These are phyloP conservation scores for Anadara kagoshimensis DNA, from an alignment of 1,140 invertebrate species.

Conservation along the genomic window DNA sequence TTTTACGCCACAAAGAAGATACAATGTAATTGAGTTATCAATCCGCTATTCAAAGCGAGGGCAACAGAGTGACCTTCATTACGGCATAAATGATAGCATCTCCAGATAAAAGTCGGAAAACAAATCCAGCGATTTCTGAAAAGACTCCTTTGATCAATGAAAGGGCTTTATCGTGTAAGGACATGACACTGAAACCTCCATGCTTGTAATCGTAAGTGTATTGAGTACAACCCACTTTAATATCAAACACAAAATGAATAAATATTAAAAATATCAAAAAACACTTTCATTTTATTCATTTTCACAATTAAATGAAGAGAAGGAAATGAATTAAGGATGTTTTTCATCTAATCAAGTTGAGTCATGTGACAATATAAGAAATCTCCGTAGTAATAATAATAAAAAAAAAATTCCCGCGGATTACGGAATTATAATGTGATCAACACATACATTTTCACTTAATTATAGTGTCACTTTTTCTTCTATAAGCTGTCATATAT, in stretches of 20 bases:
- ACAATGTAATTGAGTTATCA: constrained; percentile 16
- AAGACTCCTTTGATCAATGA: constrained; percentile 1
- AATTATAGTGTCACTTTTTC: too few species aligned
- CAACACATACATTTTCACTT: too few species aligned
- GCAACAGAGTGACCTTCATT: constrained; percentile 4
- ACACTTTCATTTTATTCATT: neutral
- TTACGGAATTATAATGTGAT: too few species aligned
- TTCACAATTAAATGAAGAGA: neutral
- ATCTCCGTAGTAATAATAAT: too few species aligned
- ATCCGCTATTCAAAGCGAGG: constrained; percentile 4
- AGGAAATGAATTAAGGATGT: constrained; percentile 6
- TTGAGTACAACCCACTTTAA: neutral
- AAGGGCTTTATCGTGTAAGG: neutral
- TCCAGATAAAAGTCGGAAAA: constrained; percentile 6
- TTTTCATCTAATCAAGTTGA: neutral
- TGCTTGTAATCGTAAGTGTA: neutral
- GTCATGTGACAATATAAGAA: neutral
- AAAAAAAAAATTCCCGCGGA: too few species aligned
- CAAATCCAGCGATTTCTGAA: neutral
- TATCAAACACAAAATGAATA: too few species aligned
- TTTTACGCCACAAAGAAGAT: constrained; percentile 25
- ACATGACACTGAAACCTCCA: neutral
- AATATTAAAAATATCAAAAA: neutral
- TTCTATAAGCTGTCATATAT: too few species aligned
- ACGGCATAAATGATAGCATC: constrained; percentile 14